These are phyloP conservation scores for Coenobita brevimanus DNA, from an alignment of 1,140 invertebrate genomes.

Conservation along the genomic window DNA sequence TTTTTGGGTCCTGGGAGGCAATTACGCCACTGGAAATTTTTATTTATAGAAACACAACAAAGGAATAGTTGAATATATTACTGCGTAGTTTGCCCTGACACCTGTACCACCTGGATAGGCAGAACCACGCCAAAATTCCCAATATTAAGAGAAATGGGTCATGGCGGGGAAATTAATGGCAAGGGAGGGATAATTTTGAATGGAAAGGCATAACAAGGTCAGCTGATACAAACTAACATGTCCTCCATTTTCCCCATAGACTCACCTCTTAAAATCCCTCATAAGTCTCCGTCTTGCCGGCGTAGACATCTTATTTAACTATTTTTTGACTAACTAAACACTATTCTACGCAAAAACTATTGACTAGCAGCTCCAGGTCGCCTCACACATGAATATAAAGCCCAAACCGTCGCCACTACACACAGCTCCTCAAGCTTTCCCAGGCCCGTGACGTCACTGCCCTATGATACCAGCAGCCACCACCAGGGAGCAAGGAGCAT, in stretches of 20 bases:
- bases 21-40: neutral
- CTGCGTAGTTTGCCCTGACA: neutral
- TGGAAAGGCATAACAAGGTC: constrained; percentile 34
- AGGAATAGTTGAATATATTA: constrained; percentile 9
- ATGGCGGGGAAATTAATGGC: neutral
- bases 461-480: too few relatives aligned
- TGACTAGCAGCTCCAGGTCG: neutral
- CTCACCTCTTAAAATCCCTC: constrained; percentile 70
- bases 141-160: neutral
- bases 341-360: neutral
- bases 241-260: neutral
- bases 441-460: constrained; percentile 41
- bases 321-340: neutral
- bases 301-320: constrained; percentile 61
- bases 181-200: neutral
- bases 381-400: constrained; percentile 4
- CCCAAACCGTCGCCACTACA: neutral
- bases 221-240: constrained; percentile 44
- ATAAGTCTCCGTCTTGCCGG: constrained; percentile 70
- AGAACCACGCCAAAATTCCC: neutral
- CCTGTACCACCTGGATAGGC: neutral
- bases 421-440: constrained; percentile 14
- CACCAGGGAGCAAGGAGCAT: too few relatives aligned
- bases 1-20: neutral
- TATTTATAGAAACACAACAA: constrained; percentile 52